Conservation (phyloP, 2,888 invertebrate species). For the Pedicia rivosa region DNA sequence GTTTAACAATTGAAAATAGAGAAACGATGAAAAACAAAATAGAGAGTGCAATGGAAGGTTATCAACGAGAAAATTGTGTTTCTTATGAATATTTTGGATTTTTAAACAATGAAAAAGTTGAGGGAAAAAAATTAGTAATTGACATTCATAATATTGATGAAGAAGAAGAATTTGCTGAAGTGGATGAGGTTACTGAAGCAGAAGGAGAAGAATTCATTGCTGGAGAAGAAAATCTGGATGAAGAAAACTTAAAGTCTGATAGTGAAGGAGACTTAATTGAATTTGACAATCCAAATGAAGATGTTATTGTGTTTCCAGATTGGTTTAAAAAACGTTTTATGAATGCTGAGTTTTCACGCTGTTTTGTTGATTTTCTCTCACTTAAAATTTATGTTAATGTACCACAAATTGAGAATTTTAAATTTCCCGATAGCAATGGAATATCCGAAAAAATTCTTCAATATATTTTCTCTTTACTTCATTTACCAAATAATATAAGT, state of each 20-base stretch:
- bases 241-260: too few species aligned
- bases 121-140: constrained; percentile 10
- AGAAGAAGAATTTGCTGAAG: constrained; percentile 13
- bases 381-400: constrained; percentile 45
- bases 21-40: constrained; percentile 38
- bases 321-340: constrained; percentile 52
- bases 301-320: constrained; percentile 29
- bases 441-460: constrained; percentile 44
- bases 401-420: constrained; percentile 56
- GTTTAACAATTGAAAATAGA: constrained; percentile 40
- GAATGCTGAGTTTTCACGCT: constrained; percentile 42
- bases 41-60: constrained; percentile 44
- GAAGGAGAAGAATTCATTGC: constrained; percentile 2
- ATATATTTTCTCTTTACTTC: constrained; percentile 36
- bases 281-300: not conserved
- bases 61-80: constrained; percentile 39
- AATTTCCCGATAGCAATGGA: constrained; percentile 39
- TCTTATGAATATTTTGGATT: constrained; percentile 39
- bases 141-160: constrained; percentile 4
- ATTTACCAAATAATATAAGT: constrained; percentile 17
- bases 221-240: too few species aligned
- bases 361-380: constrained; percentile 51
- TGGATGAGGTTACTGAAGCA: constrained; percentile 16
- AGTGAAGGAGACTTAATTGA: constrained; percentile 12
- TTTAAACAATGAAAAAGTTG: constrained; percentile 2